Percentiles rank a stretch among this genome's conserved stretches.
Evolutionary conservation across 2,113 vertebrate genomes (phyloP).

Genomic region (Elgaria multicarinata): DNA sequence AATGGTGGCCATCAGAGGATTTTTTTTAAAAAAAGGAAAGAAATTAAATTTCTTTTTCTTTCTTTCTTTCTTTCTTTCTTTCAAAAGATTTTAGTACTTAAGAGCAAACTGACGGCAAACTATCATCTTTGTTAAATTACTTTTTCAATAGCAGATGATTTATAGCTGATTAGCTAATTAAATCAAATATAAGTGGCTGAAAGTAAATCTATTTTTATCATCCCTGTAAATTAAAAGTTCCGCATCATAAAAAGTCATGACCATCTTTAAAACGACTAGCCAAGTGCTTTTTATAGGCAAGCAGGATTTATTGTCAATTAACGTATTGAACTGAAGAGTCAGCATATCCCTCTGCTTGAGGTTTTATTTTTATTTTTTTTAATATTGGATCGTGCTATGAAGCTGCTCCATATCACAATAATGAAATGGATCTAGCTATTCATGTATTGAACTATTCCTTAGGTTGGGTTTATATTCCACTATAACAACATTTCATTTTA

Average conservation of each 20-base stretch:
- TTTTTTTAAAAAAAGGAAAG: background rate
- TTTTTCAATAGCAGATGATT: conserved; percentile 87
- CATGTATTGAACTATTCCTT: conserved; percentile 81
- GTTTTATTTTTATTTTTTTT: conserved; percentile 69
- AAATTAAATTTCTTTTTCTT: background rate
- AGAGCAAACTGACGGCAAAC: conserved; percentile 73
- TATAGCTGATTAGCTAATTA: conserved; percentile 89
- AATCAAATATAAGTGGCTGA: conserved; percentile 87
- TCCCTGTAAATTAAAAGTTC: conserved; percentile 90
- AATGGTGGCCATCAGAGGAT: too few species aligned
- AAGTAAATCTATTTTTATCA: conserved; percentile 90
- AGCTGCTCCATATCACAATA: conserved; percentile 73
- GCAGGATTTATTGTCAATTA: conserved; percentile 89
- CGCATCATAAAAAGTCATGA: conserved; percentile 87
- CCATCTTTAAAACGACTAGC: conserved; percentile 88
- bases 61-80: conserved; percentile 36
- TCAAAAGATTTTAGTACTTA: conserved; percentile 64
- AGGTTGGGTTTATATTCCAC: conserved; percentile 79
- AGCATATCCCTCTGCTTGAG: conserved; percentile 79
- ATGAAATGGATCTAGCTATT: conserved; percentile 78
- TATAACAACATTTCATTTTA: conserved; percentile 83
- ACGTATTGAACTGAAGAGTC: conserved; percentile 85
- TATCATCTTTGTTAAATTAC: conserved; percentile 82
- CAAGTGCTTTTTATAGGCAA: conserved; percentile 84
- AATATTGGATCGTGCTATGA: conserved; percentile 78